These are phyloP conservation scores for Hemichromis elongatus DNA, from an alignment of 2,113 vertebrate species.

Conservation along the genomic window DNA sequence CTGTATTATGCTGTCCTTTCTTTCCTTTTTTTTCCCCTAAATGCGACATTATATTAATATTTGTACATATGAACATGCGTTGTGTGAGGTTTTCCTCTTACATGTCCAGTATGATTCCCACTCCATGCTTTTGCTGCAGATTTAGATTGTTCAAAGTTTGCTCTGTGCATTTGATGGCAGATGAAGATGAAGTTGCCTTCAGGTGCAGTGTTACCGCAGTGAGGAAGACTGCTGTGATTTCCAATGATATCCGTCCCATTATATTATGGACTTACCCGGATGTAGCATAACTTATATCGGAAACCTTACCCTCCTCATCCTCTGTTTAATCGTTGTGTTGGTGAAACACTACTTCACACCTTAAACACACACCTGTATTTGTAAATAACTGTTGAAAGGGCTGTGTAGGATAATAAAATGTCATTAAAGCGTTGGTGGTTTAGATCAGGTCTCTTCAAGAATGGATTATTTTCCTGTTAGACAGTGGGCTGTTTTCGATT, in stretches of 20 bases:
- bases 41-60: neutral
- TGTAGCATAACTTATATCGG: slow-evolving; percentile 49
- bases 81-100: neutral
- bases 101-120: neutral
- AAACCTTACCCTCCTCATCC: neutral
- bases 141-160: neutral
- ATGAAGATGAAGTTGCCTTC: slow-evolving; percentile 4
- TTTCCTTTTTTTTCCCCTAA: neutral
- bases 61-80: neutral
- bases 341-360: neutral
- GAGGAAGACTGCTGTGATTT: slow-evolving; percentile 11
- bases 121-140: slow-evolving; percentile 5
- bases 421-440: slow-evolving; percentile 31
- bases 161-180: neutral
- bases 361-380: neutral
- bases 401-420: slow-evolving; percentile 46
- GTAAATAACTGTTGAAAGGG: slow-evolving; percentile 54
- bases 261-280: neutral
- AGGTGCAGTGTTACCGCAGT: slow-evolving; percentile 29
- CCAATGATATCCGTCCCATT: neutral
- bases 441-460: slow-evolving; percentile 6
- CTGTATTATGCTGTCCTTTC: neutral
- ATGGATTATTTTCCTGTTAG: neutral
- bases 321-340: neutral
- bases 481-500: neutral